Evolutionary conservation across 2,113 vertebrate genomes (phyloP).

Genomic region (Rhinopomastus cyanomelas): DNA sequence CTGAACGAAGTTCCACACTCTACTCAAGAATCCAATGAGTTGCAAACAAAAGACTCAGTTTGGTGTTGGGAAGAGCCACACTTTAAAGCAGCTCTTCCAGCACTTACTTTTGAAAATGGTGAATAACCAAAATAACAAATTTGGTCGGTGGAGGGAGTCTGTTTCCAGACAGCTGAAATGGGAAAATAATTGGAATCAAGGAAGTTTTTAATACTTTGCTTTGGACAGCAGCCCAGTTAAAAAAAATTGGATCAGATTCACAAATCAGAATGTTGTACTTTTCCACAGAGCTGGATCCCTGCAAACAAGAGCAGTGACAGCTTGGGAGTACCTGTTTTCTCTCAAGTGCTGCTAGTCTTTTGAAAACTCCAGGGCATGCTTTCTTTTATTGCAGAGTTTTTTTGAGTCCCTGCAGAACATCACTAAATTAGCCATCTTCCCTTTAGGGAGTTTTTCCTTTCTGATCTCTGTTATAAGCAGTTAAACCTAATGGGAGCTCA

Average conservation of each 20-base stretch:
- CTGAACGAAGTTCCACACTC: neutral
- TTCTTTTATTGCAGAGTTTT: neutral
- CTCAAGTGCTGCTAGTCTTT: neutral
- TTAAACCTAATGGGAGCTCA: neutral
- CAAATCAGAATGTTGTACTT: neutral
- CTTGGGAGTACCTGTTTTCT: slow-evolving; percentile 8
- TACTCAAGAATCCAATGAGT: neutral
- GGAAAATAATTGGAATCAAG: slow-evolving; percentile 4
- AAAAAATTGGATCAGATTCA: neutral
- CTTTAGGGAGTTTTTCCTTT: neutral
- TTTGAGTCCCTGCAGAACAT: neutral
- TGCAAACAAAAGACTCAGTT: neutral
- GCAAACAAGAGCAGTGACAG: neutral
- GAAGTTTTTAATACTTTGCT: neutral
- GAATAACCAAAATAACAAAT: neutral
- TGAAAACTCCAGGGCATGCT: neutral
- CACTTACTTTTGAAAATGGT: neutral
- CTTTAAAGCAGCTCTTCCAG: neutral
- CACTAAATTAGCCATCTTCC: neutral
- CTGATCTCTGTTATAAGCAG: neutral
- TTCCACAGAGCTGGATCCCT: neutral
- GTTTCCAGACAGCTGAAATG: neutral
- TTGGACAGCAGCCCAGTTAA: neutral
- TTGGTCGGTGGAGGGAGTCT: neutral
- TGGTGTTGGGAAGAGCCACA: neutral